Evolutionary conservation across 2,888 invertebrate species (phyloP), one percentile per base, ranked within the genome.

Genomic region (Gastrophysa polygoni): DNA sequence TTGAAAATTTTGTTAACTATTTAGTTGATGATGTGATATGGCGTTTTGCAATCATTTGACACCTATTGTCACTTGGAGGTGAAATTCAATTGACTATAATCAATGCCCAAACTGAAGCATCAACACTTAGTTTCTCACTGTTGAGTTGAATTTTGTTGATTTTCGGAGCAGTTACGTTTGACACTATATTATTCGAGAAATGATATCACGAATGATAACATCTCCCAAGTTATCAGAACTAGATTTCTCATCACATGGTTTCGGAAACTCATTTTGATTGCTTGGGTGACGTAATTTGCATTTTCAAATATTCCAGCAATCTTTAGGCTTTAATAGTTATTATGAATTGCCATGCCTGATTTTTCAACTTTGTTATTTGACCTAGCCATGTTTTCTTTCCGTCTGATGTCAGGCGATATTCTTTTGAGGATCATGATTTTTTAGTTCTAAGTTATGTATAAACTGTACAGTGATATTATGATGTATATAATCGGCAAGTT

Each of bases 401-500:
- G 28, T 43, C 43, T 21, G 7, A 11, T 43, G 47, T 52, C 38
- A 16, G 46, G 55, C 28, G 44, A 10, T 29, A 24, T 18, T 48
- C 20, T 49, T 56, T 50, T 28, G 34, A 51, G 54, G 20, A 17
- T 38, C 16, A 4, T 16, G 28, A 52, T 38, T 32, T 10, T 16
- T 49, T 38, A 16, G 21, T 62, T 47, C n/a, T 54, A 62, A 67
- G 59, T 69, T 60, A 52, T 68, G 66, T 70, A 72, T 63, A 71
- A 71, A 71, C 63, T 72, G 73, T 73, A 73, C 72, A 73, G 73
- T 74, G 73, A 75, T 75, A 72, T 70, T 71, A 74, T 69, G 66
- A 70, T 75, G 73, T 75, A 74, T 69, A 75, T 74, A 68, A 71
- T 72, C 73, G 73, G 74, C 71, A 73, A 76, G 75, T 75, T 76